These are phyloP conservation scores for Icerya purchasi DNA, from an alignment of 2,888 invertebrate species.

Conservation along the genomic window DNA sequence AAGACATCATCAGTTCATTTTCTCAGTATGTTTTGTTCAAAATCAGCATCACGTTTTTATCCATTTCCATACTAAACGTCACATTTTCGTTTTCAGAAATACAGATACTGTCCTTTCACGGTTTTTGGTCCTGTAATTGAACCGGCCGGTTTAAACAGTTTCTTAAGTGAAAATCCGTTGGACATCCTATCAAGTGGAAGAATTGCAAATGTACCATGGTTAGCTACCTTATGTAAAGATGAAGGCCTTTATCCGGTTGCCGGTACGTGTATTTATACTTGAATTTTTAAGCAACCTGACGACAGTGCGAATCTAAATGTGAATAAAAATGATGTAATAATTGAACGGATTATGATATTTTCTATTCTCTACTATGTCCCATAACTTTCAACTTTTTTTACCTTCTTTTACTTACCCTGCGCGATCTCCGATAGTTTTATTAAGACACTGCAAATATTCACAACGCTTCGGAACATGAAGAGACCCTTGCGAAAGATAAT, in stretches of 20 bases:
- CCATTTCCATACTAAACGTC: slow-evolving; percentile 14
- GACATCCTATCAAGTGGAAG: slow-evolving; percentile 35
- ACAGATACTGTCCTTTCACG: slow-evolving; percentile 42
- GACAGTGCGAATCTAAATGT: no score
- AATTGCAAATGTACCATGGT: slow-evolving; percentile 44
- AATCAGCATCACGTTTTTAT: neutral
- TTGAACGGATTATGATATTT: no score
- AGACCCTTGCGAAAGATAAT: no score
- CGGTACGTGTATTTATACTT: slow-evolving; percentile 28
- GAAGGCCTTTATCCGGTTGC: slow-evolving; percentile 54
- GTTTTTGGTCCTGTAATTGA: slow-evolving; percentile 54
- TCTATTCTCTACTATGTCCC: no score
- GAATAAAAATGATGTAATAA: no score
- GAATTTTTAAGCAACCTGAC: no score
- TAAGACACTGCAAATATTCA: no score
- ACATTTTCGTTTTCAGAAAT: slow-evolving; percentile 27
- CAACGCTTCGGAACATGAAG: no score
- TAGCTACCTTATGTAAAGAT: slow-evolving; percentile 39
- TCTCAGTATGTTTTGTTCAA: no score
- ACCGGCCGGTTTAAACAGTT: slow-evolving; percentile 31
- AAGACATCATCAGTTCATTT: neutral
- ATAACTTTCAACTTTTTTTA: no score
- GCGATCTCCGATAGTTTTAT: no score
- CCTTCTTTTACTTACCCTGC: no score
- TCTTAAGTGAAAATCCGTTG: slow-evolving; percentile 42